phyloP scores from a whole-genome alignment of 30 jellyfish, hydroid and myxozoan species.

The Hydra vulgaris region DNA sequence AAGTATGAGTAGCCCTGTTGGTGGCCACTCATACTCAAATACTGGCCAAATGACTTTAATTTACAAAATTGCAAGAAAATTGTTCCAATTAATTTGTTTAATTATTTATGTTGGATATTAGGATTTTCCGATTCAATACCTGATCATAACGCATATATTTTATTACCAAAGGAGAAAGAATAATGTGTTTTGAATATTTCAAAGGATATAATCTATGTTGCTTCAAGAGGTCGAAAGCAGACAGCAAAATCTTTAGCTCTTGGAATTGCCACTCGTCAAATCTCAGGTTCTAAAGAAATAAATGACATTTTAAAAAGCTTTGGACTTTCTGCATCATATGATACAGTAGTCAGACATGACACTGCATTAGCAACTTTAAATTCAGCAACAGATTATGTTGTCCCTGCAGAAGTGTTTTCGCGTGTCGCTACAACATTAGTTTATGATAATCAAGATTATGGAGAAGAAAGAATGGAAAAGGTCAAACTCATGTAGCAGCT shows the following conservation, averaged over 20 bases:
- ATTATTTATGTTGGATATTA: conserved; percentile 47
- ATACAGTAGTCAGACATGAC: conserved; percentile 26
- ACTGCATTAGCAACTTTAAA: conserved; percentile 17
- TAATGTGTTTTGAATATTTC: conserved; percentile 28
- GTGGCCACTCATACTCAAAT: too few relatives aligned
- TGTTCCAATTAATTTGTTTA: conserved; percentile 24
- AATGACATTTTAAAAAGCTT: conserved; percentile 25
- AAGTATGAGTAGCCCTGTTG: conserved; percentile 41
- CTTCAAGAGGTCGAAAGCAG: conserved; percentile 34
- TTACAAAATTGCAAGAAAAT: conserved; percentile 11
- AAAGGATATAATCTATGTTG: conserved; percentile 35
- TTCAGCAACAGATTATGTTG: not conserved
- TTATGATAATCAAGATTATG: conserved; percentile 37
- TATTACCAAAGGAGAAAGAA: not conserved
- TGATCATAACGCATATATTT: conserved; percentile 20
- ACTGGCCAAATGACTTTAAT: conserved; percentile 38
- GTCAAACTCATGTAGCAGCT: conserved; percentile 47
- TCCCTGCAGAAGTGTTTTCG: conserved; percentile 9
- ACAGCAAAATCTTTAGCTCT: conserved; percentile 45
- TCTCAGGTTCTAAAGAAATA: conserved; percentile 32
- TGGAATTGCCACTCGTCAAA: conserved; percentile 44
- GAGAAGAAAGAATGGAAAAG: conserved; percentile 45
- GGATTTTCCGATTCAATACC: not conserved
- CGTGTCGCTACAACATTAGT: conserved; percentile 23
- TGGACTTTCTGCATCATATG: conserved; percentile 46